Conservation (phyloP, 1,140 invertebrate species). For the Ctenoplectra terminalis region DNA sequence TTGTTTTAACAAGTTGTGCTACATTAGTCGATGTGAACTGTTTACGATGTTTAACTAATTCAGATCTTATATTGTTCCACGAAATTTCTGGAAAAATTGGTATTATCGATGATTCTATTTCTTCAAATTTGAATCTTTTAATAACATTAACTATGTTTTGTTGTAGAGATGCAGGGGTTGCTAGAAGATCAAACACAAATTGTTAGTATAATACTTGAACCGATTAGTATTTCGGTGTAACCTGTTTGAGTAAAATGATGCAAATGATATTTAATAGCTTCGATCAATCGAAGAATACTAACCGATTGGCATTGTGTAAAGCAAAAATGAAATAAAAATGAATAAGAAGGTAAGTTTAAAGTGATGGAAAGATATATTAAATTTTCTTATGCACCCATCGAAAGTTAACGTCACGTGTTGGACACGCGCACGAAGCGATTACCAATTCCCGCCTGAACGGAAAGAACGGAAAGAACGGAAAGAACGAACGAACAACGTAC, state of each 20-base stretch:
- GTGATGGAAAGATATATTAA: not conserved
- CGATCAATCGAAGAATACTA: slow-evolving; percentile 14
- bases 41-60: slow-evolving; percentile 68
- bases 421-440: too few species aligned
- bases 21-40: slow-evolving; percentile 64
- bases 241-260: not conserved
- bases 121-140: slow-evolving; percentile 76
- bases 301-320: slow-evolving; percentile 19
- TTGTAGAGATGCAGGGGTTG: not conserved
- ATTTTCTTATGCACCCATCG: not conserved
- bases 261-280: not conserved
- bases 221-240: not conserved
- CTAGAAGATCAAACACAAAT: slow-evolving; percentile 28
- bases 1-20: slow-evolving; percentile 55
- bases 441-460: too few species aligned
- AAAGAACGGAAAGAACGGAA: too few species aligned
- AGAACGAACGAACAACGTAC: too few species aligned
- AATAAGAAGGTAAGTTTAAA: not conserved
- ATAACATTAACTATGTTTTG: slow-evolving; percentile 51
- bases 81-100: slow-evolving; percentile 74
- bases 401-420: too few species aligned
- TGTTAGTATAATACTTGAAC: not conserved
- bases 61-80: slow-evolving; percentile 66
- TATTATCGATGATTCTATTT: slow-evolving; percentile 70
- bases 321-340: not conserved